These are phyloP conservation scores for Lasioglossum pauxillum DNA, from an alignment of 2,888 invertebrate genomes.

Conservation along the genomic window DNA sequence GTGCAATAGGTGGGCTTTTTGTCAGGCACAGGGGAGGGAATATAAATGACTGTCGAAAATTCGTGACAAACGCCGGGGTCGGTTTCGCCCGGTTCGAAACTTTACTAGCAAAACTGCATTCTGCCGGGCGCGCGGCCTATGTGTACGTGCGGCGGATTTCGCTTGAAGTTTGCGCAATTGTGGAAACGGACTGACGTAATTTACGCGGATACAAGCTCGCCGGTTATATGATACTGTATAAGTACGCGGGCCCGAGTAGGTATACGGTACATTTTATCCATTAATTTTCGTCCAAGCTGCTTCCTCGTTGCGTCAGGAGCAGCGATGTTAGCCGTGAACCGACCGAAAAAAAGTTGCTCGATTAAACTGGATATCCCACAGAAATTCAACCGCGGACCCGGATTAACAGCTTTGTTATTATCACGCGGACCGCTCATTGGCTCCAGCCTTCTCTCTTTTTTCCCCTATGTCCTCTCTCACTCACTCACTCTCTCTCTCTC, in stretches of 20 bases:
- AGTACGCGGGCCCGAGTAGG: conserved; percentile 50
- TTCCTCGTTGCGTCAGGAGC: conserved; percentile 69
- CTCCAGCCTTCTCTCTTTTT: background rate
- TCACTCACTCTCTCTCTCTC: too few relatives aligned
- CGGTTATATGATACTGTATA: conserved; percentile 64
- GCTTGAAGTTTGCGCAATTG: conserved; percentile 63
- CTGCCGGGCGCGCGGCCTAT: conserved; percentile 18
- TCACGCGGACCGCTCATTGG: conserved; percentile 45
- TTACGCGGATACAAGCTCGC: conserved; percentile 65
- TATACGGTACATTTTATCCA: conserved; percentile 66
- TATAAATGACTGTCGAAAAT: conserved; percentile 67
- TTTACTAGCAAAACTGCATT: conserved; percentile 62
- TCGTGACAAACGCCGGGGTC: conserved; percentile 55
- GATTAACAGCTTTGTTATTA: conserved; percentile 63
- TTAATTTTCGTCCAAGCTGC: conserved; percentile 73
- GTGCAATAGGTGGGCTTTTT: conserved; percentile 33
- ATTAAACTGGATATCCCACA: conserved; percentile 67
- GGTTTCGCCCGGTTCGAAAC: conserved; percentile 52
- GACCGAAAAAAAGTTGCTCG: conserved; percentile 60
- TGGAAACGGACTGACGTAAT: conserved; percentile 68
- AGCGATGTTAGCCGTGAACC: conserved; percentile 67
- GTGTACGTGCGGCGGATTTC: conserved; percentile 18
- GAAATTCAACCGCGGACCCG: conserved; percentile 27
- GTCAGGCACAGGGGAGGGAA: conserved; percentile 17
- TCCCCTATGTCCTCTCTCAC: background rate